Evolutionary conservation across 2,113 vertebrate species (phyloP), one percentile per base, ranked within the genome.

Genomic region (Psittacula cyanocephala): DNA sequence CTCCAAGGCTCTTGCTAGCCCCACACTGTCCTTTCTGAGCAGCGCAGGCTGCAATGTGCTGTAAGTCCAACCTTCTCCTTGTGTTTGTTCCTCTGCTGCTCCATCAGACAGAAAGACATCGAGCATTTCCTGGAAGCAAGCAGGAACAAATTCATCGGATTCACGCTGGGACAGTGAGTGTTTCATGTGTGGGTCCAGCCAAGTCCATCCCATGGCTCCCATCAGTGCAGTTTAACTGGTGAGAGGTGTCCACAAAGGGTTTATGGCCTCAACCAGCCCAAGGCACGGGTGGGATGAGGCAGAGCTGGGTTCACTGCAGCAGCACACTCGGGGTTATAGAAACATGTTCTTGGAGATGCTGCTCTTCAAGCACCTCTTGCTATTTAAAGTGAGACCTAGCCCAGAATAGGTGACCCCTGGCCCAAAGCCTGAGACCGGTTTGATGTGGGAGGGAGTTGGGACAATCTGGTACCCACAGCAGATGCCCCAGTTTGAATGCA

Each of bases 71-170:
- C 86, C 63, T 93, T 78, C 70, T 94, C 44, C 94, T 63, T 23
- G 17, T 2, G 87, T 79, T 59, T 37, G 12, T 91, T 53, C 89
- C 49, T 81, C 52, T 9, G 22, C 52, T 70, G 16, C 76, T 96
- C 92, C 95, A 87, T 89, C 98, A 99, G 99, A 93, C 99, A 99
- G 97, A 99, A 99, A 59, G 99, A 99, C 97, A 99, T 99, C 4
- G 99, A 99, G 93, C 98, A 99, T 74, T 99, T 99, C 95, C 98
- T 99, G 76, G 99, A 99, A 93, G 98, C 98, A 3, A 99, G 99
- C 95, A 98, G 99, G 79, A 99, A 99, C 98, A 99, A 99, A 94
- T 99, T 99, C 98, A 99, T 99, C 10, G 99, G 99, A 43, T 99
- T 99, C 90, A 99, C 99, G 3, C 96, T 99, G 91, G 99, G 99